phyloP scores from a whole-genome alignment of 2,888 invertebrate genomes.

The Calephelis perditalis region DNA sequence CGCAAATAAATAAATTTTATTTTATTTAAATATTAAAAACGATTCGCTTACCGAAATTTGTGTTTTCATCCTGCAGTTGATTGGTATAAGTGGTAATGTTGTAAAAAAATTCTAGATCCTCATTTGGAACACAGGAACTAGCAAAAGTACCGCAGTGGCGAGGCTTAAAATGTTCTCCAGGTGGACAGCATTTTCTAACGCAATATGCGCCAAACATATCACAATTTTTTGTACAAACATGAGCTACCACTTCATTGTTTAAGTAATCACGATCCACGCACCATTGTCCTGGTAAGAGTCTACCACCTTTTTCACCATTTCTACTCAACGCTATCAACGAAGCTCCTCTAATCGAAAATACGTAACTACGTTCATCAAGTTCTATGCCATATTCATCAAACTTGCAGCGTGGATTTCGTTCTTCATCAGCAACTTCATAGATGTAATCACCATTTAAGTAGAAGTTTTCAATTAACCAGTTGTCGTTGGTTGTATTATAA shows the following conservation, averaged over 20 bases:
- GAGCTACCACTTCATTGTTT: constrained; percentile 43
- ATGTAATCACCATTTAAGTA: constrained; percentile 39
- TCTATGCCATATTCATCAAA: constrained; percentile 52
- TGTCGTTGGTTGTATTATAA: constrained; percentile 34
- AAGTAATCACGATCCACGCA: constrained; percentile 55
- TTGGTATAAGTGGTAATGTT: constrained; percentile 51
- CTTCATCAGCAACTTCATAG: constrained; percentile 50
- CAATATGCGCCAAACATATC: constrained; percentile 53
- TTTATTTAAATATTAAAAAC: no score
- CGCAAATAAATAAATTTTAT: no score
- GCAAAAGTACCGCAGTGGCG: constrained; percentile 43
- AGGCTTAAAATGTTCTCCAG: constrained; percentile 66
- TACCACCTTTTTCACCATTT: constrained; percentile 33
- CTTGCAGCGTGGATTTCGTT: constrained; percentile 45
- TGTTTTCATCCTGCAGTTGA: constrained; percentile 26
- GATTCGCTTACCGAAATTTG: constrained; percentile 40
- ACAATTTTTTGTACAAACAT: constrained; percentile 55
- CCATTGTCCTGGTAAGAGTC: constrained; percentile 53
- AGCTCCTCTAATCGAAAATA: constrained; percentile 45
- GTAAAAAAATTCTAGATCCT: constrained; percentile 44
- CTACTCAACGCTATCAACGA: constrained; percentile 39
- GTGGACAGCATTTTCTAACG: constrained; percentile 74
- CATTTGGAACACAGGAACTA: constrained; percentile 52
- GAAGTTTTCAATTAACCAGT: constrained; percentile 43
- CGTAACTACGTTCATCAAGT: constrained; percentile 44